These are phyloP conservation scores for Plotosus lineatus DNA, from an alignment of 2,113 vertebrate genomes.

Conservation along the genomic window DNA sequence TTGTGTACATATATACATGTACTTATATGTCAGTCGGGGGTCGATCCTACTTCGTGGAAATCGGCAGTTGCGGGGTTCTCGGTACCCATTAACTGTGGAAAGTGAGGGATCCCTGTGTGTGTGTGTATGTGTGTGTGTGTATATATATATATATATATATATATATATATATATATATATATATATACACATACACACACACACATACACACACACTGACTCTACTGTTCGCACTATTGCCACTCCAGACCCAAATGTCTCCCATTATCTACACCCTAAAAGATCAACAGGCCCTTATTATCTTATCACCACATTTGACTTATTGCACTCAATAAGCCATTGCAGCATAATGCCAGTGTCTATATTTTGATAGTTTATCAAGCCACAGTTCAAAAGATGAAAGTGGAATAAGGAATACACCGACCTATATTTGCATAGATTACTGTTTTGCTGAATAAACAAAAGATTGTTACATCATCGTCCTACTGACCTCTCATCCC, in stretches of 20 bases:
- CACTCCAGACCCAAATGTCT: background rate
- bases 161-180: too few relatives aligned
- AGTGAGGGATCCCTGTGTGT: too few relatives aligned
- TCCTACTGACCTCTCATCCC: conserved; percentile 19
- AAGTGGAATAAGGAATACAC: background rate
- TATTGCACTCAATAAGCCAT: background rate
- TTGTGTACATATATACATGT: too few relatives aligned
- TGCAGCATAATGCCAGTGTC: background rate
- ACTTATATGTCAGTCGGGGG: too few relatives aligned
- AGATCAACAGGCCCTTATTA: background rate
- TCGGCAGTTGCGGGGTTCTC: too few relatives aligned
- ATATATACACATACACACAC: too few relatives aligned
- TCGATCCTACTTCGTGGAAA: too few relatives aligned
- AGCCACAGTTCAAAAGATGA: background rate
- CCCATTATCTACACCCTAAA: background rate
- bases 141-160: too few relatives aligned
- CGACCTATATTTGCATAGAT: background rate
- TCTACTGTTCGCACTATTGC: background rate
- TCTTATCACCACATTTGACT: background rate
- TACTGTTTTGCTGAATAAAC: background rate
- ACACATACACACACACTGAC: too few relatives aligned
- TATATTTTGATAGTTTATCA: background rate
- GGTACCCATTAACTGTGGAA: too few relatives aligned
- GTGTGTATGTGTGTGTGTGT: too few relatives aligned
- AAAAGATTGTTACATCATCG: background rate